phyloP scores from a whole-genome alignment of 1,140 invertebrate genomes.

The Calephelis virginiensis region DNA sequence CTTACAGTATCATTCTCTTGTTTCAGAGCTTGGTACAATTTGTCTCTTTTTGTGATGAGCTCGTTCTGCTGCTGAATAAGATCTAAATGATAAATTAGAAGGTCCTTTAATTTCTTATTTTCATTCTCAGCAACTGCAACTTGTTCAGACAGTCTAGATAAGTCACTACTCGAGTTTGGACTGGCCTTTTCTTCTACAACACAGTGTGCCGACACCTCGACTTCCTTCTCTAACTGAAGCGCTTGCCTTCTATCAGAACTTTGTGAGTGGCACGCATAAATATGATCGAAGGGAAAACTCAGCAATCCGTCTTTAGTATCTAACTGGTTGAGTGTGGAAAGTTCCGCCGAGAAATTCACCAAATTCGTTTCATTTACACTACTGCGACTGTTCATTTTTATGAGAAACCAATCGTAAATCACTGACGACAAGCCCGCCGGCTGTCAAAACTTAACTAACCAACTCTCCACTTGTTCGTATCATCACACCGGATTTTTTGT shows the following conservation, averaged over 20 bases:
- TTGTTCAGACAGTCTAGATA: constrained; percentile 40
- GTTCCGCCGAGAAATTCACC: constrained; percentile 64
- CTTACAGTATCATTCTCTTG: constrained; percentile 69
- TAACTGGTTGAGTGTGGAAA: constrained; percentile 56
- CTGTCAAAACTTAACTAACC: constrained; percentile 64
- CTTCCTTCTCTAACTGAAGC: constrained; percentile 50
- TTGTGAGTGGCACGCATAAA: constrained; percentile 66
- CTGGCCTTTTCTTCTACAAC: constrained; percentile 44
- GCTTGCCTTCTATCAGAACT: constrained; percentile 44
- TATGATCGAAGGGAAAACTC: constrained; percentile 68
- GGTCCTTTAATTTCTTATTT: constrained; percentile 56
- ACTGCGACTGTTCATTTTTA: constrained; percentile 74
- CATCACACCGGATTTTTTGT: constrained; percentile 52
- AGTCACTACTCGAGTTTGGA: constrained; percentile 30
- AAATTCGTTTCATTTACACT: constrained; percentile 70
- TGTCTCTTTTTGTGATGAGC: constrained; percentile 55
- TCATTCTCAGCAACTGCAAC: constrained; percentile 46
- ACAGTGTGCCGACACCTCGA: constrained; percentile 49
- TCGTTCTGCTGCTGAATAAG: constrained; percentile 68
- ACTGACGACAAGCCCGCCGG: constrained; percentile 63
- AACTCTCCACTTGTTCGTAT: constrained; percentile 52
- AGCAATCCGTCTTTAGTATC: constrained; percentile 62
- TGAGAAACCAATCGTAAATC: constrained; percentile 48
- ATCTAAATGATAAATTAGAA: constrained; percentile 61
- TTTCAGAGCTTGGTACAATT: constrained; percentile 53